A percentile compares a stretch with the other conserved stretches of the same genome.
These are phyloP conservation scores for Bufo gargarizans DNA, from an alignment of 2,113 vertebrate species.

Conservation along the genomic window DNA sequence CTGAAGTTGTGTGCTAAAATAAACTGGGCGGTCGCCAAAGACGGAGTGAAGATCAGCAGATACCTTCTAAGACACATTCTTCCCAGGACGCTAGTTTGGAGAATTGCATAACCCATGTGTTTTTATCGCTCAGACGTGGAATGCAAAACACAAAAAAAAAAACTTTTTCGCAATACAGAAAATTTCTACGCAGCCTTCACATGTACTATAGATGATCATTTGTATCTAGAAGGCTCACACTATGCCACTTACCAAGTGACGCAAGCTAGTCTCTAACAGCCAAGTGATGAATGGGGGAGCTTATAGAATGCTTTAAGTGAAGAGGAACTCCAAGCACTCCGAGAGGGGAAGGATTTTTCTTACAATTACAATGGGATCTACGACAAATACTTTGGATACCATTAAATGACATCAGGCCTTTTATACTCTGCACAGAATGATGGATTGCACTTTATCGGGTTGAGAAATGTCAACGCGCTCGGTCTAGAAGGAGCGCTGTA, in stretches of 20 bases:
- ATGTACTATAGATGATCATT: neutral
- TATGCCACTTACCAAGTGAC: neutral
- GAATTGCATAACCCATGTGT: neutral
- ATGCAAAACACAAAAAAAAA: neutral
- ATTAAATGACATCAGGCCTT: slow-evolving; percentile 6
- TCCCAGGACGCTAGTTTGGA: neutral
- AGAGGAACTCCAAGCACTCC: neutral
- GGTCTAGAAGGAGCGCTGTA: neutral
- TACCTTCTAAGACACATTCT: neutral
- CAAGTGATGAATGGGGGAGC: neutral
- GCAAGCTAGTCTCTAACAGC: neutral
- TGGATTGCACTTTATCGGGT: slow-evolving; percentile 22
- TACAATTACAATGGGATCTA: neutral
- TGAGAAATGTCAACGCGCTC: slow-evolving; percentile 18
- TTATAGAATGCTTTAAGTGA: neutral
- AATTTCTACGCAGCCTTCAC: neutral
- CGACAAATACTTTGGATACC: neutral
- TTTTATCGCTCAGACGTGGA: neutral
- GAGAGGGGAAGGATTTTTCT: neutral
- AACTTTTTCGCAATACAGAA: neutral
- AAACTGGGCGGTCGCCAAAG: neutral
- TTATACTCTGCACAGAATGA: slow-evolving; percentile 19
- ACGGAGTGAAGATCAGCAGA: neutral
- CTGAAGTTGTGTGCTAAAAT: slow-evolving; percentile 13
- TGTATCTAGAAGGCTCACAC: neutral